These are phyloP conservation scores for Falco cherrug DNA, from an alignment of 2,797 vertebrate species.

Conservation along the genomic window DNA sequence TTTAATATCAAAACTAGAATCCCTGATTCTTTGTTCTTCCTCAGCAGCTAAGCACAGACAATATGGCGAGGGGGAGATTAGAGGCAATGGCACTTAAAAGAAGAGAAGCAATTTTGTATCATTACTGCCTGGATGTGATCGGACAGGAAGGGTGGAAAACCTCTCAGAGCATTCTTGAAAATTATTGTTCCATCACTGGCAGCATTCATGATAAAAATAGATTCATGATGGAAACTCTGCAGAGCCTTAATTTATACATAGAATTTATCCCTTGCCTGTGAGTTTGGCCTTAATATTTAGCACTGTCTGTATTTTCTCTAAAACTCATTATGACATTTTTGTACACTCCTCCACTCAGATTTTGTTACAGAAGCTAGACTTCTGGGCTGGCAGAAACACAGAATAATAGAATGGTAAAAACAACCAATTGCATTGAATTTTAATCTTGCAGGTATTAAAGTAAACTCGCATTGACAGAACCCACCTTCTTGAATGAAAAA, in stretches of 20 bases:
- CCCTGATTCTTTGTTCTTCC: neutral
- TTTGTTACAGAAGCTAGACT: neutral
- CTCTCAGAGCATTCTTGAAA: neutral
- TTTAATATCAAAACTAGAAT: neutral
- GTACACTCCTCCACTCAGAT: neutral
- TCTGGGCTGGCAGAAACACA: neutral
- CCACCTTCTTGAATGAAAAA: slow-evolving; percentile 15
- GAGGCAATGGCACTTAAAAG: neutral
- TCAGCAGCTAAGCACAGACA: neutral
- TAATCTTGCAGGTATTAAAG: neutral
- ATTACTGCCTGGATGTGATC: neutral
- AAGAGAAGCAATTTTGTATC: neutral
- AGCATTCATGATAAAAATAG: neutral
- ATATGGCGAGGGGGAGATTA: neutral
- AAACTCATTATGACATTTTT: neutral
- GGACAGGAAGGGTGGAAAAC: neutral
- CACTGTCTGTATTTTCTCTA: neutral
- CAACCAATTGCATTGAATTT: neutral
- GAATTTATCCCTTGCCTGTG: neutral
- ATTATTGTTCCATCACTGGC: neutral
- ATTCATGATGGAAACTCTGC: neutral
- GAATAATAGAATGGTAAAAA: neutral
- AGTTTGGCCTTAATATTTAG: neutral
- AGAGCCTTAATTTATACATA: neutral
- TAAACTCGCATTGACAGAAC: neutral